phyloP scores from a whole-genome alignment of 2,797 vertebrate genomes.

The Xiphophorus birchmanni region DNA sequence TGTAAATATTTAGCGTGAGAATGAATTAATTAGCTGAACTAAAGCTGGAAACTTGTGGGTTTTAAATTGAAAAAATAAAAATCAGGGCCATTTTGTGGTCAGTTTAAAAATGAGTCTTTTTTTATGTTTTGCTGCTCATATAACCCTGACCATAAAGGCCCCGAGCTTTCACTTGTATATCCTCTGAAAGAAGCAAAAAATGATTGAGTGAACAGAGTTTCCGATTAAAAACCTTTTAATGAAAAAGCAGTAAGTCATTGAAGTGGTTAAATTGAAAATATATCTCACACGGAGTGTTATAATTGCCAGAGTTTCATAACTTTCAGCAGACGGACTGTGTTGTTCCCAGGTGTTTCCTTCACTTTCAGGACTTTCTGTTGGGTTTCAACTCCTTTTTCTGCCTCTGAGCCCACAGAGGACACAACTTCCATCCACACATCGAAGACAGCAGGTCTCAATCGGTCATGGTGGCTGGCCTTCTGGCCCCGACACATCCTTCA shows the following conservation, averaged over 20 bases:
- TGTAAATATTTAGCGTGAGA: neutral
- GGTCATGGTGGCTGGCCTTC: conserved; percentile 59
- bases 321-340: conserved; percentile 40
- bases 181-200: conserved; percentile 44
- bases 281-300: conserved; percentile 52
- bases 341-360: conserved; percentile 36
- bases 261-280: conserved; percentile 65
- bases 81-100: conserved; percentile 13
- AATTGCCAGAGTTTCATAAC: conserved; percentile 55
- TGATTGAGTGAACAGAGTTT: conserved; percentile 50
- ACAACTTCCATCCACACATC: conserved; percentile 35
- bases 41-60: neutral
- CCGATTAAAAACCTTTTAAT: conserved; percentile 50
- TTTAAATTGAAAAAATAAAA: conserved; percentile 26
- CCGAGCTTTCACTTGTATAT: conserved; percentile 28
- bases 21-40: conserved; percentile 4
- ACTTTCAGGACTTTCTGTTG: conserved; percentile 20
- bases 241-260: conserved; percentile 51
- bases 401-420: conserved; percentile 49
- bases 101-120: neutral
- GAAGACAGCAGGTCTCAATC: conserved; percentile 67
- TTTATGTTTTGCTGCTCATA: conserved; percentile 10
- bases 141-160: conserved; percentile 27
- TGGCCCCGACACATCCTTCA: conserved; percentile 48
- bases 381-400: conserved; percentile 33